These are phyloP conservation scores for Hypotaenidia okinawae DNA, from an alignment of 2,797 vertebrate genomes.

Conservation along the genomic window DNA sequence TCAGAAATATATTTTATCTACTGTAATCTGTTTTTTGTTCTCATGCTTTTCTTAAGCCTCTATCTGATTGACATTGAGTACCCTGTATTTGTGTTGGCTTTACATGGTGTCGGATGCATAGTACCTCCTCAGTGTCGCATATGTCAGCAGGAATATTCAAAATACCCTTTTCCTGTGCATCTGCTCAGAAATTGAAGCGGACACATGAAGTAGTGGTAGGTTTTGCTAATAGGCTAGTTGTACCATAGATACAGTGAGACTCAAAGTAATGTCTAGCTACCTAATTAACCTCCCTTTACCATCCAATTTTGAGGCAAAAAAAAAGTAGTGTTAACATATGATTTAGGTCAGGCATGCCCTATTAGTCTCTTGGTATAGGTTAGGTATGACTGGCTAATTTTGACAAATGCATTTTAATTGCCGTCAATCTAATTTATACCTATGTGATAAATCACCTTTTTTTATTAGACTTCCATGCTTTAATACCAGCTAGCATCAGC, in stretches of 20 bases:
- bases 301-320: slow-evolving; percentile 44
- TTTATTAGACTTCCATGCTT: not conserved
- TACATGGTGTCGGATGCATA: not conserved
- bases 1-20: slow-evolving; percentile 6
- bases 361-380: slow-evolving; percentile 26
- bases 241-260: not conserved
- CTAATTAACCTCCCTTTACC: slow-evolving; percentile 66
- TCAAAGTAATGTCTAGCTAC: slow-evolving; percentile 26
- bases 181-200: slow-evolving; percentile 22
- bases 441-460: not conserved
- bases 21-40: slow-evolving; percentile 2
- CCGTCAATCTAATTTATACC: not conserved
- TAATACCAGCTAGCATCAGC: not conserved
- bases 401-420: slow-evolving; percentile 29
- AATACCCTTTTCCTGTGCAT: not conserved
- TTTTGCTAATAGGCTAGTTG: slow-evolving; percentile 2
- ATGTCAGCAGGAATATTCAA: slow-evolving; percentile 19
- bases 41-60: not conserved
- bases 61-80: not conserved
- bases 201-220: not conserved
- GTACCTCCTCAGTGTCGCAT: not conserved
- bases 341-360: slow-evolving; percentile 8
- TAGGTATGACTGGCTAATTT: slow-evolving; percentile 4
- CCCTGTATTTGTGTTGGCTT: not conserved
- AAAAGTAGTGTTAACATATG: not conserved